A percentile compares a stretch with the other conserved stretches of the same genome.
phyloP scores from a whole-genome alignment of 2,888 invertebrate species.

The Caenorhabditis becei region DNA sequence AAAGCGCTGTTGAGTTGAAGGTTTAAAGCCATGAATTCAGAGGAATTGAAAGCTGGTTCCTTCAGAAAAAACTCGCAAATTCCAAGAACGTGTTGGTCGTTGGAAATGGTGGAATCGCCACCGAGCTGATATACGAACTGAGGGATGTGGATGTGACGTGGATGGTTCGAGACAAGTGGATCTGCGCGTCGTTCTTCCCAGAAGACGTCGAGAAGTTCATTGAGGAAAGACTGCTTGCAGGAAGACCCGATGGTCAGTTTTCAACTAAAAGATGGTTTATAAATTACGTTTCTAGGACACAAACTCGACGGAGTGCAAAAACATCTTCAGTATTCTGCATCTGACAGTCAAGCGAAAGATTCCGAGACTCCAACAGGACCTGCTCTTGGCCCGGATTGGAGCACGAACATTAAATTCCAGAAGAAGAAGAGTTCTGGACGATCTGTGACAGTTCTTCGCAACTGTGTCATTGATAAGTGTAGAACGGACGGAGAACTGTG shows the following conservation, averaged over 20 bases:
- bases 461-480: conserved; percentile 21
- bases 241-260: conserved; percentile 20
- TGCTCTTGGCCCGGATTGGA: conserved; percentile 97
- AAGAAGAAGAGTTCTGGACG: conserved; percentile 7
- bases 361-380: conserved; percentile 85
- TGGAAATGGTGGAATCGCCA: conserved; percentile 99
- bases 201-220: conserved; percentile 96
- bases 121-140: conserved; percentile 94
- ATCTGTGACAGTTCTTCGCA: conserved; percentile 18
- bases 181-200: conserved; percentile 95
- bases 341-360: neutral
- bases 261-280: neutral
- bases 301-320: conserved; percentile 80
- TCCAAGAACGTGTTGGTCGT: conserved; percentile 89
- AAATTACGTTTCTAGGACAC: conserved; percentile 67
- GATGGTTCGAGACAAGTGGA: conserved; percentile 94
- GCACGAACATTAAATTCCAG: conserved; percentile 60
- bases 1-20: conserved; percentile 38
- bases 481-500: neutral
- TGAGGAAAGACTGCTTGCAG: conserved; percentile 37
- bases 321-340: conserved; percentile 79
- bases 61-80: conserved; percentile 84
- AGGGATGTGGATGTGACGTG: conserved; percentile 91
- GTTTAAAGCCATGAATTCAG: conserved; percentile 33
- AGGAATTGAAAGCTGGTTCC: conserved; percentile 52